Percentiles rank a stretch among this genome's conserved stretches.
Evolutionary conservation across 2,888 invertebrate genomes (phyloP).

Genomic region (Ellobium chinense): DNA sequence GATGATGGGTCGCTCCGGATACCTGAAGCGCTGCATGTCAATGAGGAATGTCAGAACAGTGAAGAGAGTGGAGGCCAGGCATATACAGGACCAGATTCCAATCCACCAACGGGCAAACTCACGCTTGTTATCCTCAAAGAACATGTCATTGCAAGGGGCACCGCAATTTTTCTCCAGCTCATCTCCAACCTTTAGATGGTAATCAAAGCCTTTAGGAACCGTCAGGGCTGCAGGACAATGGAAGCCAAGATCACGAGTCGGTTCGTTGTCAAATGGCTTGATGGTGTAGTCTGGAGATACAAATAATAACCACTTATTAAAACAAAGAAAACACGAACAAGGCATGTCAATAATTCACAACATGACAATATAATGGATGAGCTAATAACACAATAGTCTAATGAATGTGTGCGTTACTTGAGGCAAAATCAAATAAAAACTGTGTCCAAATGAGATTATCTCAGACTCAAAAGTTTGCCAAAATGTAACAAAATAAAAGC

Average conservation of each 20-base stretch:
- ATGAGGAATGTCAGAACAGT: constrained; percentile 90
- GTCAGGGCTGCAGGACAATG: constrained; percentile 92
- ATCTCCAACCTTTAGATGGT: constrained; percentile 85
- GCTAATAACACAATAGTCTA: too few relatives aligned
- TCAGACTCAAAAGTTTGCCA: too few relatives aligned
- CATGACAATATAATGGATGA: too few relatives aligned
- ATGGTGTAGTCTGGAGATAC: not conserved
- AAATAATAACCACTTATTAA: too few relatives aligned
- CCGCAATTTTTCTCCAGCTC: constrained; percentile 78
- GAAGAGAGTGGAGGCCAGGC: constrained; percentile 94
- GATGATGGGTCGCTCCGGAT: constrained; percentile 98
- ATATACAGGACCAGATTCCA: constrained; percentile 94
- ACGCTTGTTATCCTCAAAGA: constrained; percentile 89
- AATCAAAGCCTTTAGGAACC: constrained; percentile 88
- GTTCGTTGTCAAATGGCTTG: not conserved
- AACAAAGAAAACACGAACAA: too few relatives aligned
- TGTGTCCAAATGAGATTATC: too few relatives aligned
- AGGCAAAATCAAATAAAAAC: too few relatives aligned
- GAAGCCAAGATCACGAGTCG: constrained; percentile 85
- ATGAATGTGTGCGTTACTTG: too few relatives aligned
- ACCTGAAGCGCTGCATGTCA: constrained; percentile 96
- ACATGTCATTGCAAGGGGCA: constrained; percentile 94
- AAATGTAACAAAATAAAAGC: too few relatives aligned
- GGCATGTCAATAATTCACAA: too few relatives aligned
- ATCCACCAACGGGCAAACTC: constrained; percentile 94